Evolutionary conservation across 2,797 vertebrate genomes (phyloP), one percentile per base, ranked within the genome.

Genomic region (Lepilemur septentrionalis): DNA sequence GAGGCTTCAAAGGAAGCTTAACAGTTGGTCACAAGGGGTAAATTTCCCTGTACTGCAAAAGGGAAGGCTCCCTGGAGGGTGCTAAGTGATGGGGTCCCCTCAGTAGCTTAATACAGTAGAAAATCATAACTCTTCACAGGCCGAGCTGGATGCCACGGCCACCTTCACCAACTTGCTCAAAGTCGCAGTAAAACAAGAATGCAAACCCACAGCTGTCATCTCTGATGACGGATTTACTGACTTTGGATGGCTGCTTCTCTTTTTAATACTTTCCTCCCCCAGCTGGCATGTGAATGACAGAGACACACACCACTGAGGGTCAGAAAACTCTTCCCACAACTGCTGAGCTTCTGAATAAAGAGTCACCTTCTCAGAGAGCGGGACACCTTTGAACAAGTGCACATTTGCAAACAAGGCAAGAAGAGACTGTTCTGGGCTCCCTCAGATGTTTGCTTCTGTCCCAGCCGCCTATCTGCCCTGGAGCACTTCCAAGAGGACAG

Each of bases 1-100:
- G 95, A 97, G 87, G 76, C 95, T 98, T 97, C 97, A 97, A 98
- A 98, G 95, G 95, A 96, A 97, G 91, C 97, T 98, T 97, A 98
- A 97, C 91, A 97, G 97, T 97, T 97, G 96, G 97, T 97, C 97
- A 97, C 92, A 92, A 96, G 96, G 92, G 97, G 95, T 97, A 94
- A 97, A 96, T 98, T 97, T 97, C 97, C 97, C 95, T 95, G 85
- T 90, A 97, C 95, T 95, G 94, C 70, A 96, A 96, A 98, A 97
- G 94, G n/a, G 96, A 98, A 90, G 84, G 85, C 81, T 97, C 97
- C 95, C 96, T 2, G 0, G 97, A 97, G 97, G 92, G 94, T 96
- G 91, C 89, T 98, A 95, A 97, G 89, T 96, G 90, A 94, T 85
- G 89, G 92, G 85, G 96, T 97, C 96, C 96, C 94, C 90, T 94